Conservation (phyloP, 2,888 invertebrate species). For the Adineta ricciae region DNA sequence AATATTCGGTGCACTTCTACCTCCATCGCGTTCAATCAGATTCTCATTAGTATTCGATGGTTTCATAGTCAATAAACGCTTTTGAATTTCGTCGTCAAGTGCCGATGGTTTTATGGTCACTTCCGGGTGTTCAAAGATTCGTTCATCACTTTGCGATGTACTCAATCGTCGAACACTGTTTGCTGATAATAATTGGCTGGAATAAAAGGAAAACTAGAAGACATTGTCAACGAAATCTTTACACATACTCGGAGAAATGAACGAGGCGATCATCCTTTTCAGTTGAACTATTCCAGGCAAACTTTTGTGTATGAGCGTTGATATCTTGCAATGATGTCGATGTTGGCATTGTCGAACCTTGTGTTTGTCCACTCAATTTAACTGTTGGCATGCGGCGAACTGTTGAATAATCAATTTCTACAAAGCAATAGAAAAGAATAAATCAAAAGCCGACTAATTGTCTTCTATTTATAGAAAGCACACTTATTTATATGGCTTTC, state of each 20-base stretch:
- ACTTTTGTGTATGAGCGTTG: neutral
- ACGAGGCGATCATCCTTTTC: neutral
- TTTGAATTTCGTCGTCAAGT: constrained; percentile 6
- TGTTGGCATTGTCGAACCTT: neutral
- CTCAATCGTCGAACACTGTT: neutral
- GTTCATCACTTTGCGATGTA: neutral
- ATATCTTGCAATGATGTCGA: constrained; percentile 21
- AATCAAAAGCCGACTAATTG: neutral
- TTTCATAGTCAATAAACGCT: neutral
- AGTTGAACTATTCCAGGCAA: neutral
- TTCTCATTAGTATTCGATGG: neutral
- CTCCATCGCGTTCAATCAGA: neutral
- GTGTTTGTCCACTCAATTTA: neutral
- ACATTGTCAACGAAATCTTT: too few species aligned
- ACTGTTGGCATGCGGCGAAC: neutral
- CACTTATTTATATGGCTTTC: too few species aligned
- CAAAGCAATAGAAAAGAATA: too few species aligned
- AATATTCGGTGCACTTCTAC: neutral
- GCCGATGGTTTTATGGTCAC: neutral
- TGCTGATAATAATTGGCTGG: too few species aligned
- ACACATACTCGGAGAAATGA: too few species aligned
- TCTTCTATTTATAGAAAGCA: too few species aligned
- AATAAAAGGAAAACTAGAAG: too few species aligned
- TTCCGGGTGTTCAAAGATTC: constrained; percentile 17
- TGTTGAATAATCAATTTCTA: neutral